A percentile compares a stretch with the other conserved stretches of the same genome.
Conservation (phyloP, 1,140 invertebrate species). For the Drosophila paulistorum region DNA sequence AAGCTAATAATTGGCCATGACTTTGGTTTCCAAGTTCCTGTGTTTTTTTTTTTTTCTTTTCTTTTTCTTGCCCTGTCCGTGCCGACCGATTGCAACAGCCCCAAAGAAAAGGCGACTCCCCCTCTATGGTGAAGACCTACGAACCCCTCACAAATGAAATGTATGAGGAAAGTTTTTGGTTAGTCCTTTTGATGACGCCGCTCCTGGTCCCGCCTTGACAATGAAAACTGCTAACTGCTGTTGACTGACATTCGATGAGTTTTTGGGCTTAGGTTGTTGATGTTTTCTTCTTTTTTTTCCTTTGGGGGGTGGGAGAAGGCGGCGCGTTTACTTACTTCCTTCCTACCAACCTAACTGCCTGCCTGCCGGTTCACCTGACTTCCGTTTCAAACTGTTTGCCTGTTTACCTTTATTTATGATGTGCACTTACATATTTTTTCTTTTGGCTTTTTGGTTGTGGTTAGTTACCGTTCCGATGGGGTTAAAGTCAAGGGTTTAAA, state of each 20-base stretch:
- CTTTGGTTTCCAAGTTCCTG: slow-evolving; percentile 68
- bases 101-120: background rate
- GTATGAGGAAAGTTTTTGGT: slow-evolving; percentile 71
- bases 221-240: slow-evolving; percentile 75
- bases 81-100: slow-evolving; percentile 15
- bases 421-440: slow-evolving; percentile 55
- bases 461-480: slow-evolving; percentile 46
- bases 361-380: background rate
- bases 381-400: slow-evolving; percentile 32
- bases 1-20: slow-evolving; percentile 76
- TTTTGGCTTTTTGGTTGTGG: slow-evolving; percentile 39
- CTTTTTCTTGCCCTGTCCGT: slow-evolving; percentile 52
- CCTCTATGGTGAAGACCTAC: slow-evolving; percentile 17
- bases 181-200: slow-evolving; percentile 69
- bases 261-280: slow-evolving; percentile 33
- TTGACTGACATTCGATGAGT: slow-evolving; percentile 51
- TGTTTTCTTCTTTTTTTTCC: slow-evolving; percentile 20
- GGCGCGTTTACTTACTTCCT: slow-evolving; percentile 22
- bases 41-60: slow-evolving; percentile 1
- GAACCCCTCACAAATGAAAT: slow-evolving; percentile 40
- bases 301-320: background rate
- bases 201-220: slow-evolving; percentile 68
- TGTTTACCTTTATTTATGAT: slow-evolving; percentile 64
- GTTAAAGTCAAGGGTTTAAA: slow-evolving; percentile 78
- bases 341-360: background rate